These are phyloP conservation scores for Rhagoletis zephyria DNA, from an alignment of 1,140 invertebrate genomes.

Conservation along the genomic window DNA sequence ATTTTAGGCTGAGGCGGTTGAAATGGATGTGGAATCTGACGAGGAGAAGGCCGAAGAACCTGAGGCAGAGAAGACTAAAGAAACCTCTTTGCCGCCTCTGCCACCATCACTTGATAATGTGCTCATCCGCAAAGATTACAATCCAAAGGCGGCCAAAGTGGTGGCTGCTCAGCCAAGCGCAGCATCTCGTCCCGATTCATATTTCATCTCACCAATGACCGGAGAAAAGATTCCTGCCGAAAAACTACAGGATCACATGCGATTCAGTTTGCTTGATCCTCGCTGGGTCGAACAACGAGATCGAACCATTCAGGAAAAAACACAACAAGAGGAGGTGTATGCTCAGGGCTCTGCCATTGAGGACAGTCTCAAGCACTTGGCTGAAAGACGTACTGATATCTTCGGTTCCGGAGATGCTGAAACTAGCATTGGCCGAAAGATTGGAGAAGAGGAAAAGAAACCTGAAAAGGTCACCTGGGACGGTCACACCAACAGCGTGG, in stretches of 20 bases:
- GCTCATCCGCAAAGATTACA: constrained; percentile 96
- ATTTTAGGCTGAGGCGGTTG: too few relatives aligned
- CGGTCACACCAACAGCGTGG: constrained; percentile 95
- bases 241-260: constrained; percentile 97
- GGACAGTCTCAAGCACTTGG: constrained; percentile 94
- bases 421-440: constrained; percentile 98
- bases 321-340: constrained; percentile 76
- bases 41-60: constrained; percentile 77
- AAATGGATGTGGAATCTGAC: constrained; percentile 80
- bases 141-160: constrained; percentile 81
- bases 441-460: constrained; percentile 94
- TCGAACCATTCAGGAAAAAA: constrained; percentile 83
- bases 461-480: constrained; percentile 97
- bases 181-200: too few relatives aligned
- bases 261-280: constrained; percentile 96
- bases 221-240: constrained; percentile 96
- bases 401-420: constrained; percentile 99
- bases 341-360: constrained; percentile 93
- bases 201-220: constrained; percentile 97
- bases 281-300: constrained; percentile 98
- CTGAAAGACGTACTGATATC: constrained; percentile 99
- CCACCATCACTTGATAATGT: constrained; percentile 94
- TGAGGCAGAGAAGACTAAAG: constrained; percentile 87
- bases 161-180: too few relatives aligned
- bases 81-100: constrained; percentile 79